Conservation (phyloP, 2,113 vertebrate genomes). For the Ciconia boyciana region DNA sequence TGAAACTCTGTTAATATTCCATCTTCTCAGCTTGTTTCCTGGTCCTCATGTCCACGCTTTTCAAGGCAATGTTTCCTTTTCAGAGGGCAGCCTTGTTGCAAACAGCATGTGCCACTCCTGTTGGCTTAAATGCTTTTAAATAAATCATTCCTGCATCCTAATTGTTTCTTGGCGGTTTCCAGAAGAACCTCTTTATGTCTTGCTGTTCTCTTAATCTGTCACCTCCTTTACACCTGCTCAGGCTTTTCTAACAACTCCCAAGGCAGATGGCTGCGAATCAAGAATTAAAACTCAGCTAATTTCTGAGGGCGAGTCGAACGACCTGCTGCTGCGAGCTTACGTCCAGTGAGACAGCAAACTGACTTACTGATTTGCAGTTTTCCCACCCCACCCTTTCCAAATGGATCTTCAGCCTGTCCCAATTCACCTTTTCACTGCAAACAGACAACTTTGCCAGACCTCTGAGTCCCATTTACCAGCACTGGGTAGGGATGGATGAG, state of each 20-base stretch:
- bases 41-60: neutral
- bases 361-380: neutral
- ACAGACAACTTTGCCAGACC: neutral
- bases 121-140: constrained; percentile 43
- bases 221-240: constrained; percentile 54
- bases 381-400: neutral
- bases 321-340: neutral
- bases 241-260: constrained; percentile 45
- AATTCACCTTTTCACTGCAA: neutral
- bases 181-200: constrained; percentile 33
- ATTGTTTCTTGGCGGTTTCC: constrained; percentile 45
- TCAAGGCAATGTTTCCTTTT: neutral
- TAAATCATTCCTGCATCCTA: constrained; percentile 45
- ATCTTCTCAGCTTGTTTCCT: neutral
- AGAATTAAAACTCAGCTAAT: constrained; percentile 33
- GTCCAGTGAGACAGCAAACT: neutral
- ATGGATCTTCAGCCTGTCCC: neutral
- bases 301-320: neutral
- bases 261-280: neutral
- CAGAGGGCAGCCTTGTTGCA: constrained; percentile 20
- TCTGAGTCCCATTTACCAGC: fast-evolving
- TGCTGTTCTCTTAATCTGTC: constrained; percentile 58
- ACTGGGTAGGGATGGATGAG: neutral
- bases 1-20: neutral
- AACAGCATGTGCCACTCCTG: constrained; percentile 30